phyloP scores from a whole-genome alignment of 1,140 invertebrate genomes.

The Drosophila mojavensis region DNA sequence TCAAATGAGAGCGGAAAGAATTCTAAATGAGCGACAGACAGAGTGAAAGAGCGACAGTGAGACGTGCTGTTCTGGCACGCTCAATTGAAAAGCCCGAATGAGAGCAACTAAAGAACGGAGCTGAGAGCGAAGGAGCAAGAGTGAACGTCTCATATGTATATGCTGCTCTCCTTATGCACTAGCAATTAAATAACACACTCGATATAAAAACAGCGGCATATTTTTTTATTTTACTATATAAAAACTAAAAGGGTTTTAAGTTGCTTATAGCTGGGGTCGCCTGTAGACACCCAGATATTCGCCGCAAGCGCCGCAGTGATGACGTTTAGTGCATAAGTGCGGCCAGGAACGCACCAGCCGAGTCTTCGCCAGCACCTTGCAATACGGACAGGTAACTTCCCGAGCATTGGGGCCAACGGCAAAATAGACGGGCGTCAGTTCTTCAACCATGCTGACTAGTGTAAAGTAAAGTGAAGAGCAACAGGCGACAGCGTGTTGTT shows the following conservation, averaged over 20 bases:
- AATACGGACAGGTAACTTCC: conserved; percentile 77
- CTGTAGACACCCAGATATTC: conserved; percentile 78
- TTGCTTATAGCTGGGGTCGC: conserved; percentile 59
- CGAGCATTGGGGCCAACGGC: conserved; percentile 79
- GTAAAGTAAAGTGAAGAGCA: not conserved
- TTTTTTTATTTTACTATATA: conserved; percentile 23
- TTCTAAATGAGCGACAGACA: conserved; percentile 5
- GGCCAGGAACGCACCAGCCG: conserved; percentile 60
- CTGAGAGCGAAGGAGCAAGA: conserved; percentile 3
- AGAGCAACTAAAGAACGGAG: no score
- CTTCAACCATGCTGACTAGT: conserved; percentile 37
- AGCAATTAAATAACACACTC: conserved; percentile 28
- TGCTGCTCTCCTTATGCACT: not conserved
- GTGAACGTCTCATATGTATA: not conserved
- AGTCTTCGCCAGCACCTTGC: conserved; percentile 63
- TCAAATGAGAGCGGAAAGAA: not conserved
- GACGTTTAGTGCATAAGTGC: conserved; percentile 62
- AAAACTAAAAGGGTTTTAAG: not conserved
- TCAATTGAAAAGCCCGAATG: no score
- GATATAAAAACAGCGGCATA: not conserved
- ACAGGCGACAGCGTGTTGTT: conserved; percentile 20
- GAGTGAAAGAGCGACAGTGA: not conserved
- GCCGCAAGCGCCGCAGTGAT: conserved; percentile 77
- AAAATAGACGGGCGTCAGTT: conserved; percentile 68
- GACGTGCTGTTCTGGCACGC: no score